Base-by-base conservation (phyloP, 2,797 vertebrate species). In the Perodicticus potto region DNA sequence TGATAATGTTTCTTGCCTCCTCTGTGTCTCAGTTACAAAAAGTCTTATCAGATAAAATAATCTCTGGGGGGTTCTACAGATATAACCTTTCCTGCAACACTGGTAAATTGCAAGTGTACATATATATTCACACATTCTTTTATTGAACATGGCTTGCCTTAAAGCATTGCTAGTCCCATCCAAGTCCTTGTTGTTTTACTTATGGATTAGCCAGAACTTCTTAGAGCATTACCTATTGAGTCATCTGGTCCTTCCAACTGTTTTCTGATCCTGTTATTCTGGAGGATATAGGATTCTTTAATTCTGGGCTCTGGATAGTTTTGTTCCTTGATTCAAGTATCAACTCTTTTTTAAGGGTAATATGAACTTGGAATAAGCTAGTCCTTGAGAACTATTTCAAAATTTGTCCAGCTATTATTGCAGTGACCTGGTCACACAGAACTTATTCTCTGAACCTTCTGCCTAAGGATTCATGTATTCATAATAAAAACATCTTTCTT, bases 401-500 rank as follows among this genome's bases (percentile, higher is more conserved):
- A 69, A 72, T 73, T 85, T 88, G 22, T 53, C 45, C 59, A 40
- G 61, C 23, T 88, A 22, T 63, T n/a, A 49, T 37, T 91, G 25
- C 27, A 59, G 45, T 91, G 80, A 61, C n/a, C 23, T 73, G 37
- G 34, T 17, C 63, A 67, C 59, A 80, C 2, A 74, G 57, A 85
- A 69, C 10, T 69, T 83, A n/a, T 86, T 92, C 34, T 94, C 37
- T 3, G 76, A 77, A 7, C 32, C n/a, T 87, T 87, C 53, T 80
- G 40, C 59, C 53, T 88, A 84, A 83, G 12, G 53, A 80, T 49
- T 69, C 7, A 43, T 57, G 20, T 94, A 11, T 94, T 94, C 40
- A 89, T 53, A 65, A 49, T 55, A 70, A 59, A 86, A 88, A 70
- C 82, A 13, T 19, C 17, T 76, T 85, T 86, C 19, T 94, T 92